A percentile compares a stretch with the other conserved stretches of the same genome.
Conservation (phyloP, 2,888 invertebrate species). For the Euzetes globulus region DNA sequence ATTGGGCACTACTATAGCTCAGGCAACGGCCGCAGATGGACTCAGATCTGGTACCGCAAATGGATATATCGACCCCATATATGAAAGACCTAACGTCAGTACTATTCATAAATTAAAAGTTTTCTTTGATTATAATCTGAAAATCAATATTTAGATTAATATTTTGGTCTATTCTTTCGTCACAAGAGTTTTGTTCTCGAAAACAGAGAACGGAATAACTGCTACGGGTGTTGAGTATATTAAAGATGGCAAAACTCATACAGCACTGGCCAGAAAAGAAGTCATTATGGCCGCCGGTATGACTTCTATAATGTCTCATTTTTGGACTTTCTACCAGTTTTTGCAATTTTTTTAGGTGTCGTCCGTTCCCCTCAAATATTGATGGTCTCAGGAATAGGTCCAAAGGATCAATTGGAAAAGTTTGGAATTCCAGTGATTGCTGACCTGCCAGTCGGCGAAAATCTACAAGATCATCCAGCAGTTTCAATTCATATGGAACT, state of each 20-base stretch:
- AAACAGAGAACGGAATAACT: background rate
- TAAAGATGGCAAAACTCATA: background rate
- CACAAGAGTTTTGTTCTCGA: background rate
- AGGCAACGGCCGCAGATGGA: background rate
- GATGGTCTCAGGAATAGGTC: slow-evolving; percentile 8
- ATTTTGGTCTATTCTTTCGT: slow-evolving; percentile 11
- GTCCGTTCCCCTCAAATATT: slow-evolving; percentile 1
- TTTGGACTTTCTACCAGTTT: background rate
- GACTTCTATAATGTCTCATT: background rate
- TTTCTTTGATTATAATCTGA: background rate
- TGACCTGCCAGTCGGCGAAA: slow-evolving; percentile 72
- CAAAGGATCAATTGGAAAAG: slow-evolving; percentile 56
- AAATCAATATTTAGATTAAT: background rate
- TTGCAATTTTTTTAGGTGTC: background rate
- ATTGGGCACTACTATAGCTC: background rate
- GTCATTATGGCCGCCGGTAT: background rate
- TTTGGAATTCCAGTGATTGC: slow-evolving; percentile 66
- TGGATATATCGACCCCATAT: slow-evolving; percentile 3
- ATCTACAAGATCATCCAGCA: slow-evolving; percentile 54
- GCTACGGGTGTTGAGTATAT: slow-evolving; percentile 3
- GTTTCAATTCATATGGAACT: background rate
- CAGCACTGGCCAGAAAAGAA: background rate
- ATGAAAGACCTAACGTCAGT: background rate
- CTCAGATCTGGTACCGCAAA: background rate
- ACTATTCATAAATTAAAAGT: background rate